Evolutionary conservation across 2,888 invertebrate genomes (phyloP), one percentile per base, ranked within the genome.

Genomic region (Drosophila melanosoma): DNA sequence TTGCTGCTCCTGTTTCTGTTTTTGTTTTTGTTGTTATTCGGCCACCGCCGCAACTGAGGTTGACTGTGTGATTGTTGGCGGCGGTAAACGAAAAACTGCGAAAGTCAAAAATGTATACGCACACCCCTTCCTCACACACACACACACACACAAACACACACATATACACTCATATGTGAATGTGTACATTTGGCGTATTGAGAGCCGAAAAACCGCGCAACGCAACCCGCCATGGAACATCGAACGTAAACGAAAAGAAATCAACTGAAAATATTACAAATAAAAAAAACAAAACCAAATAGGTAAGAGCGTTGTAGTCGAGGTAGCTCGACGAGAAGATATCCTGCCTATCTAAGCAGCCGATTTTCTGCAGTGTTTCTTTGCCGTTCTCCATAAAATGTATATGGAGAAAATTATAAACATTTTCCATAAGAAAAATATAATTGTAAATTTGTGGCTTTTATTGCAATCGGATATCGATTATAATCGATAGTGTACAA

Each of bases 61-160:
- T 79, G 83, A 73, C 80, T 80, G 74, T 83, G 74, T 88, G 89
- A 85, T 83, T 83, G 86, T 83, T 79, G 86, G 74, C 70, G 73
- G 82, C 63, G 76, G 70, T 76, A 76, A 80, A 62, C 71, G 71
- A 68, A 71, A 78, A 76, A 66, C 78, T 76, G 71, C 59, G 54
- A 83, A 83, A 81, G 83, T 81, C 81, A 81, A 72, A 79, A 82
- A 87, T 73, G 75, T 82, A 75, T 74, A 76, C 69, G 59, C 69
- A 62, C 60, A 52, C 74, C 59, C 52, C 57, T 56, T 58, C 48
- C 1, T 26, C 56, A 40, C 3, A 12, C 49, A n/a, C 23, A n/a
- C 54, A 8, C 53, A 36, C 54, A 49, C 57, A 51, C 33, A 54
- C 29, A 26, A 23, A 36, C 60, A 35, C 36, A 17, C 20, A 26